Evolutionary conservation across 2,888 invertebrate genomes (phyloP).

Genomic region (Crossocerus cetratus): DNA sequence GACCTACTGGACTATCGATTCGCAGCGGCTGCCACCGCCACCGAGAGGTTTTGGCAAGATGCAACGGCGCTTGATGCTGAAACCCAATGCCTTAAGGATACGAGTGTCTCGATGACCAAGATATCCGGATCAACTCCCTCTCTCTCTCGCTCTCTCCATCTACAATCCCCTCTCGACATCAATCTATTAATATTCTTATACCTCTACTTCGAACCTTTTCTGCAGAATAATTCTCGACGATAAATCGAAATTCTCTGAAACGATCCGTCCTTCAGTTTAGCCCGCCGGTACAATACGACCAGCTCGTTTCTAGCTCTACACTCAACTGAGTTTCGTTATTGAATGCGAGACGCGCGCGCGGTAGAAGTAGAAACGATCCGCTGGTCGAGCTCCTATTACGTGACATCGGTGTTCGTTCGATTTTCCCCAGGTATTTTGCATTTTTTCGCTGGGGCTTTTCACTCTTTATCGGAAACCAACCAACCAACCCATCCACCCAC

Average conservation of each 20-base stretch:
- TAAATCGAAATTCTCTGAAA: no score
- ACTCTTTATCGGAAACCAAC: slow-evolving; percentile 31
- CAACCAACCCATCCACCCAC: not conserved
- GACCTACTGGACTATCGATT: slow-evolving; percentile 73
- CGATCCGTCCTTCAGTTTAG: no score
- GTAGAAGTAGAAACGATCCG: no score
- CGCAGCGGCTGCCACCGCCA: slow-evolving; percentile 29
- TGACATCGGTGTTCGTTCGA: not conserved
- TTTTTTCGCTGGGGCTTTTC: slow-evolving; percentile 4
- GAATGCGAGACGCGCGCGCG: no score
- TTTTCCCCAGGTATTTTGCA: not conserved
- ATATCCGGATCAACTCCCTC: slow-evolving; percentile 21
- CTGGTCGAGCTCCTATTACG: not conserved
- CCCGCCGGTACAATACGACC: no score
- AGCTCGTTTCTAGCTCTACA: no score
- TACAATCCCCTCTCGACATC: no score
- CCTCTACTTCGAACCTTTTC: no score
- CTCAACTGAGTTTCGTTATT: no score
- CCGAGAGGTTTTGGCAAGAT: slow-evolving; percentile 62
- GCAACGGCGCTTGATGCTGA: slow-evolving; percentile 56
- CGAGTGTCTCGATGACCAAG: no score
- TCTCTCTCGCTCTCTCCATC: slow-evolving; percentile 28
- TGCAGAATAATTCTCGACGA: no score
- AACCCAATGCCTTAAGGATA: slow-evolving; percentile 38
- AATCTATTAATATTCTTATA: no score